phyloP scores from a whole-genome alignment of 2,888 invertebrate species.

The Drosophila pseudotalamancana region DNA sequence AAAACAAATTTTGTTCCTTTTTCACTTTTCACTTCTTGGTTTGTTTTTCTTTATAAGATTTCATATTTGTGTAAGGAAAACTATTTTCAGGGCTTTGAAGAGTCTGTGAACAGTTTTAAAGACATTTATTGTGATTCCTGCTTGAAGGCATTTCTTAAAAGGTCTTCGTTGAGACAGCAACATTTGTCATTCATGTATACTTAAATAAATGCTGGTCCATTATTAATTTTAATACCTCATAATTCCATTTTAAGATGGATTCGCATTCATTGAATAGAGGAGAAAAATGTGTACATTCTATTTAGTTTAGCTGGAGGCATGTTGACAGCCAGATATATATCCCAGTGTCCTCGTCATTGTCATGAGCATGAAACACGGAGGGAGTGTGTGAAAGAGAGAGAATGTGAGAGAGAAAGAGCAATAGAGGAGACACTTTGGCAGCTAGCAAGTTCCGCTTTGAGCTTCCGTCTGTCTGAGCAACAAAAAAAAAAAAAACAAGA shows the following conservation, averaged over 20 bases:
- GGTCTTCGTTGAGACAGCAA: background rate
- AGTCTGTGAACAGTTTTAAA: background rate
- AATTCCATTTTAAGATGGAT: slow-evolving; percentile 16
- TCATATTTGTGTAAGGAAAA: background rate
- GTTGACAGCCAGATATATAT: slow-evolving; percentile 33
- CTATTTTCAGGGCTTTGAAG: background rate
- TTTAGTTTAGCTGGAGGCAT: slow-evolving; percentile 28
- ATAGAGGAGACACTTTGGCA: background rate
- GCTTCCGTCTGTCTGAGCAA: slow-evolving; percentile 28
- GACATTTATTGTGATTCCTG: background rate
- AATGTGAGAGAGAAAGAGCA: no score
- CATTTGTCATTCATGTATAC: background rate
- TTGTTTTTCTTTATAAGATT: slow-evolving; percentile 1
- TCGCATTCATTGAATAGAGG: background rate
- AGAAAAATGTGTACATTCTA: background rate
- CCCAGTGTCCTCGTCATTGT: slow-evolving; percentile 40
- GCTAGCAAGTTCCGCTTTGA: slow-evolving; percentile 3
- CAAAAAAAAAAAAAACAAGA: background rate
- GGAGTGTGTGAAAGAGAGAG: no score
- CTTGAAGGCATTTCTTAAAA: background rate
- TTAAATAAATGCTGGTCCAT: background rate
- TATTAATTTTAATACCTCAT: slow-evolving; percentile 21
- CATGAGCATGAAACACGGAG: slow-evolving; percentile 17
- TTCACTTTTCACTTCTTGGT: background rate
- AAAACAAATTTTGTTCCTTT: slow-evolving; percentile 12